Base-by-base conservation (phyloP, 1,140 invertebrate genomes). In the Harpegnathos saltator region DNA sequence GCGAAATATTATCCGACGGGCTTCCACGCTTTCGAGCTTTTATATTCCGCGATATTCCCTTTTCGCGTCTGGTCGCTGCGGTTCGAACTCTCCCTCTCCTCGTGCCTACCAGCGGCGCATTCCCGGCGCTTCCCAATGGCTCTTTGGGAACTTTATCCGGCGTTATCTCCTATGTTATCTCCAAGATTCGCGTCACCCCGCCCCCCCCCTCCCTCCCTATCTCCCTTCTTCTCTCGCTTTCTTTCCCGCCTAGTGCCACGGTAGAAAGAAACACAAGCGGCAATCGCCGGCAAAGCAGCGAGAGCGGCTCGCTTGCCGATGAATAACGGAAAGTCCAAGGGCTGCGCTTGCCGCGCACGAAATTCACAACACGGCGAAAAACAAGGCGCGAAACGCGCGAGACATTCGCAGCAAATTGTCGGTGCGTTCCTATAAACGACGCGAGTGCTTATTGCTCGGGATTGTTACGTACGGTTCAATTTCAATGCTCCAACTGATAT, bases 11-110 rank as follows among this genome's bases (percentile, higher is more conserved):
- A 74, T 63, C 48, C 71, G 48, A 63, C 33, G 22, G 58, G 71
- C 29, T 63, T 75, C 58, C 50, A 19, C 59, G n/a, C 59, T 82
- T 82, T 82, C 59, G 66, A 19, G 33, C 65, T 69, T 78, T 69
- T 80, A 71, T 58, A 80, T 69, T 58, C 75, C 65, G 33, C 75
- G 75, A 58, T 80, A 44, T 80, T 69, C 52, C 19, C 75, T 80
- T 80, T 80, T 59, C 22, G 50, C 62, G 22, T 68, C 65, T 80
- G 63, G 12, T 44, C 11, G 38, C 65, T 71, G 63, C 75, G 17
- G 65, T 58, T 71, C 75, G 38, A 80, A 80, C 14, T 68, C 44
- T 26, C 17, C 3, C 33, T n/a, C 12, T 50, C 15, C 26, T 38
- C 19, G 33, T 29, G 54, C 3, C 1, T 50, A 14, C 29, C 52